Evolutionary conservation across 2,888 invertebrate species (phyloP).

Genomic region (Calameuta pallipes): DNA sequence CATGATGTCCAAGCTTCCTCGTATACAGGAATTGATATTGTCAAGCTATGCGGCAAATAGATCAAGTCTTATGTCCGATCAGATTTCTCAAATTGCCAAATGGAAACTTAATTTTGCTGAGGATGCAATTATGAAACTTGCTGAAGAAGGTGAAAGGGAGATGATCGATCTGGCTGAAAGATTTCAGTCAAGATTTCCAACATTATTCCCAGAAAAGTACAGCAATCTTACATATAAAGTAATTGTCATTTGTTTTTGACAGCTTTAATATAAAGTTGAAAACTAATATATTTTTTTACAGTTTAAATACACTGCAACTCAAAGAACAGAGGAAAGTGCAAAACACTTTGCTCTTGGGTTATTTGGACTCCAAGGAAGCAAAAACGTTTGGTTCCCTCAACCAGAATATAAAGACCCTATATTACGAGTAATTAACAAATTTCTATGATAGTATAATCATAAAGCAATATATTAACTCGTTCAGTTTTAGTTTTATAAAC

Average conservation of each 20-base stretch:
- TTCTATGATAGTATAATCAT: background rate
- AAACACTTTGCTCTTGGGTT: constrained; percentile 79
- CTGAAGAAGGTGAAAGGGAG: constrained; percentile 82
- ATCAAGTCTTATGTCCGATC: constrained; percentile 65
- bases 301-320: constrained; percentile 83
- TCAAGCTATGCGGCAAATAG: constrained; percentile 66
- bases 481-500: constrained; percentile 80
- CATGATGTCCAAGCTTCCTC: constrained; percentile 69
- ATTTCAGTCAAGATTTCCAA: constrained; percentile 78
- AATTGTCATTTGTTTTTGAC: constrained; percentile 49
- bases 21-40: constrained; percentile 70
- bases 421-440: constrained; percentile 71
- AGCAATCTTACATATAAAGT: constrained; percentile 72
- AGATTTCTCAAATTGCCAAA: constrained; percentile 67
- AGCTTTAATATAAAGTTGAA: constrained; percentile 25
- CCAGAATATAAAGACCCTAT: constrained; percentile 75
- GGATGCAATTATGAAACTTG: constrained; percentile 72
- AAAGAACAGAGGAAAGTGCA: constrained; percentile 82
- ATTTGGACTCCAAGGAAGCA: constrained; percentile 75
- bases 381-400: constrained; percentile 74
- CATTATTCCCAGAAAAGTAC: constrained; percentile 73
- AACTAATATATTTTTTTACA: constrained; percentile 52
- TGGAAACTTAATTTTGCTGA: constrained; percentile 72
- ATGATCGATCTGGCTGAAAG: constrained; percentile 79
- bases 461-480: background rate